Base-by-base conservation (phyloP, 64 coral and sea anemone species). In the Pachyseris speciosa region DNA sequence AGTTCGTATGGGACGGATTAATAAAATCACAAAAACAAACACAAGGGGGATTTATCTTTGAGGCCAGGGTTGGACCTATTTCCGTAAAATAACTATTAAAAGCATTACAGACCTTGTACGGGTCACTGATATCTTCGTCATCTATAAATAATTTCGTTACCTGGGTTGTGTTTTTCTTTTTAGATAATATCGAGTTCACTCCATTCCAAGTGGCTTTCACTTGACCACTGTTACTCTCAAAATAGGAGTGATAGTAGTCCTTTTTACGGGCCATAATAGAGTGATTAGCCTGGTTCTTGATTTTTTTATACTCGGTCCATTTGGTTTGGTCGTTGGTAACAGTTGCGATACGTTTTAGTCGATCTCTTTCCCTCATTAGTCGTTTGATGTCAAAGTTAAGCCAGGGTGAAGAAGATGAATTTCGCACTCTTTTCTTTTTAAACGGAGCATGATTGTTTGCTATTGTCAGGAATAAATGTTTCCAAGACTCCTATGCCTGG, bases 141-240 rank as follows among this genome's bases (percentile, higher is more conserved):
- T 74, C 34, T 33, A 40, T 74, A 36, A 74, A n/a, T 32, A 20
- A 36, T 74, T 74, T 45, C 43, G 42, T 39, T 36, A 41, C 33
- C 17, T 39, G 36, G 34, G 69, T 72, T 15, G 27, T 39, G 69
- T n/a, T 76, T 30, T 76, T 76, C 9, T 76, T 48, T 76, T 33
- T 83, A 19, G 79, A 83, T 17, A 83, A 58, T 60, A 83, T 63
- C 49, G 53, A 83, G 22, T 83, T 63, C 11, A 75, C 75, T 55
- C 86, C 86, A 88, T 61, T 73, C 86, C 86, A 88, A 63, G 31
- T 88, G 47, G 28, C 86, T 34, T 74, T 73, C n/a, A 48, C 58
- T 75, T 75, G 75, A 22, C 86, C 69, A 19, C 32, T 53, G 60
- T 88, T 57, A 36, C 55, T 40, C 3, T 37, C 29, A 43, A 88